These are phyloP conservation scores for Zaprionus ornatus DNA, from an alignment of 1,140 invertebrate species.

Conservation along the genomic window DNA sequence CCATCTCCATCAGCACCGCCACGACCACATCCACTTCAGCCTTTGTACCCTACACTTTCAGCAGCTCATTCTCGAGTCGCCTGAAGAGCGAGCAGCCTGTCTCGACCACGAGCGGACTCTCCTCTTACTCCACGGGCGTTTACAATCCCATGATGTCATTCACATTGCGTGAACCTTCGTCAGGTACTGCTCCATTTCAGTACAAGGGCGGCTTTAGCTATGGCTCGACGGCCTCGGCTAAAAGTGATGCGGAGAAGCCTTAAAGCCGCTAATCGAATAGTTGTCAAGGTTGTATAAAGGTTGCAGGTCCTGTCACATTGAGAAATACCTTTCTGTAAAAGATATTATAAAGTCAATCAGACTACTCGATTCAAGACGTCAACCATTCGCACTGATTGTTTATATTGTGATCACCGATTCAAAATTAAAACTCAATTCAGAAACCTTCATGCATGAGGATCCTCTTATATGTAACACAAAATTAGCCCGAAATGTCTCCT, in stretches of 20 bases:
- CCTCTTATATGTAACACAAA: background rate
- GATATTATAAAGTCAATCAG: too few relatives aligned
- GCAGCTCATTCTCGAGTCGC: conserved; percentile 50
- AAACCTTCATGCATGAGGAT: background rate
- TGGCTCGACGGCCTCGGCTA: background rate
- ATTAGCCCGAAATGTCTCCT: background rate
- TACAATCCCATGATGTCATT: conserved; percentile 78
- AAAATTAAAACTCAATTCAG: background rate
- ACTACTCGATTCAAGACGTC: background rate
- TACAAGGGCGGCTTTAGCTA: conserved; percentile 50
- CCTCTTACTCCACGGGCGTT: conserved; percentile 64
- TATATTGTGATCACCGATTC: background rate
- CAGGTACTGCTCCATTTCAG: conserved; percentile 21
- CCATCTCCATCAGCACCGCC: conserved; percentile 4
- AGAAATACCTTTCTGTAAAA: too few relatives aligned
- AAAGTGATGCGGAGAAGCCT: conserved; percentile 55
- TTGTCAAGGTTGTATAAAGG: conserved; percentile 23
- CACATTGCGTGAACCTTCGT: conserved; percentile 58
- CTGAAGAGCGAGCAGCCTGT: conserved; percentile 31
- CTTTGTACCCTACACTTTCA: conserved; percentile 60
- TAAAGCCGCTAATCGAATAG: conserved; percentile 41
- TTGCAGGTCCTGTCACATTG: background rate
- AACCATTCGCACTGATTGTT: background rate
- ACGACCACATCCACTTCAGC: conserved; percentile 25
- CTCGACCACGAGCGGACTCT: conserved; percentile 33